Evolutionary conservation across 2,797 vertebrate species (phyloP).

Genomic region (Dipus sagitta): DNA sequence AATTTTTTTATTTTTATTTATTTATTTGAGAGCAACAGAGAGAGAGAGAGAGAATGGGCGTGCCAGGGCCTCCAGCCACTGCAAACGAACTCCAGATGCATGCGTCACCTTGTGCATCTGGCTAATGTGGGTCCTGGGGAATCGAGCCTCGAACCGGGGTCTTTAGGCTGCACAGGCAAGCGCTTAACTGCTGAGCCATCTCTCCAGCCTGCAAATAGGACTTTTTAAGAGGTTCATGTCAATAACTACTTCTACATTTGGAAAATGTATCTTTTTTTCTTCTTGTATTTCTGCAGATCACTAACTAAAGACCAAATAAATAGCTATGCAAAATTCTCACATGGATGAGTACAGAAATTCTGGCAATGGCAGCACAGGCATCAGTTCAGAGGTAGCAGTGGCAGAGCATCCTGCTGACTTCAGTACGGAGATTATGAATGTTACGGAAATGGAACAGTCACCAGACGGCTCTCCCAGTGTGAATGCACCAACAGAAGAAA

Average conservation of each 20-base stretch:
- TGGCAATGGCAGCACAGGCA: conserved; percentile 76
- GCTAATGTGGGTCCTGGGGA: no score
- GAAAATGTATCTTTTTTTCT: background rate
- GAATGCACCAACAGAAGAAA: conserved; percentile 91
- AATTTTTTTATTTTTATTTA: no score
- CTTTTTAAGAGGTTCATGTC: background rate
- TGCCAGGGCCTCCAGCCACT: no score
- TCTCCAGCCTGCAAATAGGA: background rate
- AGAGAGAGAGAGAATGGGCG: no score
- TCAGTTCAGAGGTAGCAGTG: conserved; percentile 65
- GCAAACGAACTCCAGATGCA: no score
- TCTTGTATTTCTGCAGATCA: conserved; percentile 79
- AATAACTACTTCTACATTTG: background rate
- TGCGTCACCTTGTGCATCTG: no score
- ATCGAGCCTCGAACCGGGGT: no score
- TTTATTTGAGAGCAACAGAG: no score
- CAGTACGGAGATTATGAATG: conserved; percentile 89
- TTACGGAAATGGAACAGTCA: conserved; percentile 88
- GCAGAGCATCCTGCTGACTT: conserved; percentile 85
- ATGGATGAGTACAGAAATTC: conserved; percentile 81
- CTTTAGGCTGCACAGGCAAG: no score
- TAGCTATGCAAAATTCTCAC: conserved; percentile 85
- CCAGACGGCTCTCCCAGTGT: conserved; percentile 89
- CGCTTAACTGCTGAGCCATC: no score
- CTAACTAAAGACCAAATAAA: conserved; percentile 63